Conservation (phyloP, 64 coral and sea anemone species). For the Porites australiensis region DNA sequence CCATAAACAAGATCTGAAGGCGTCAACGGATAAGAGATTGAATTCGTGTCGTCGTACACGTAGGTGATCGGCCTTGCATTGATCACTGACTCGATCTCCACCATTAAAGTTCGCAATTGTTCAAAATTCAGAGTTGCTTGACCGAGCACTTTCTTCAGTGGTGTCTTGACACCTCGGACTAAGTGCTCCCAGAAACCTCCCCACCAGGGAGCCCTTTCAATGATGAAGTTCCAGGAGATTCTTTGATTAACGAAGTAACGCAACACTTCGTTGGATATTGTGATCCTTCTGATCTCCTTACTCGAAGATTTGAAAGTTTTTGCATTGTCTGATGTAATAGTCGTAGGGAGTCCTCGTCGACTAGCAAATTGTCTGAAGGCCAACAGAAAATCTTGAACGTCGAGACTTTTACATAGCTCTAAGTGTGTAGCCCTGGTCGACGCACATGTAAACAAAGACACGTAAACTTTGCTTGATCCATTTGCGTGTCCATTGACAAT, state of each 20-base stretch:
- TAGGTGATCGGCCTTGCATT: slow-evolving; percentile 58
- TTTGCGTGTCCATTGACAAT: neutral
- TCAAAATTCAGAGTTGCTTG: neutral
- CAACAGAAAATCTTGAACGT: neutral
- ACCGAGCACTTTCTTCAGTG: slow-evolving; percentile 28
- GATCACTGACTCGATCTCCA: slow-evolving; percentile 43
- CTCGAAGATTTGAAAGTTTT: slow-evolving; percentile 9
- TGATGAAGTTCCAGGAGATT: slow-evolving; percentile 55
- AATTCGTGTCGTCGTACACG: slow-evolving; percentile 49
- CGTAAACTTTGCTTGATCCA: neutral
- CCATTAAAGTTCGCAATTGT: slow-evolving; percentile 48
- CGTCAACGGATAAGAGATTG: slow-evolving; percentile 52
- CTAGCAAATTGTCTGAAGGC: neutral
- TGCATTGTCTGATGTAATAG: slow-evolving; percentile 1
- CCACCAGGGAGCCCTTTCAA: slow-evolving; percentile 18
- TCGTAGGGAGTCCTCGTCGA: neutral
- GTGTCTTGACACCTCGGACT: slow-evolving; percentile 6
- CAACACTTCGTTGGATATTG: neutral
- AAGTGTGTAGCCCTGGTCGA: slow-evolving; percentile 6
- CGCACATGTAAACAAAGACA: slow-evolving; percentile 22
- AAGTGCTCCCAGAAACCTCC: slow-evolving; percentile 57
- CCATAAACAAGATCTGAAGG: slow-evolving; percentile 46
- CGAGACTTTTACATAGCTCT: neutral
- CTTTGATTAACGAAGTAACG: slow-evolving; percentile 35
- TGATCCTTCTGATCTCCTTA: neutral